These are phyloP conservation scores for Cheilosia vulpina DNA, from an alignment of 2,888 invertebrate genomes.

Conservation along the genomic window DNA sequence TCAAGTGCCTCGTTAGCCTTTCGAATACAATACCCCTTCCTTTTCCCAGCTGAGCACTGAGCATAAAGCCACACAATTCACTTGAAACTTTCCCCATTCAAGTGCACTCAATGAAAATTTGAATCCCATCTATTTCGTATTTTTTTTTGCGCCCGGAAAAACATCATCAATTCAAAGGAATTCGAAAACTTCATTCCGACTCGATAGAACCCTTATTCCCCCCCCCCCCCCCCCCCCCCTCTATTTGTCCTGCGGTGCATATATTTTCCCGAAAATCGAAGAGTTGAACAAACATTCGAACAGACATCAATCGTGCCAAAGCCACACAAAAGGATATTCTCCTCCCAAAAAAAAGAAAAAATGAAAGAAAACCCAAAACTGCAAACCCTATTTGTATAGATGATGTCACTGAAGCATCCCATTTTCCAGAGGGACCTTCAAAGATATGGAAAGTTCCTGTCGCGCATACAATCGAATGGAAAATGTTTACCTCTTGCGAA, in stretches of 20 bases:
- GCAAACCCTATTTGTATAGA: slow-evolving; percentile 10
- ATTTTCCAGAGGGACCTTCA: slow-evolving; percentile 10
- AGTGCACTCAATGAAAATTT: slow-evolving; percentile 12
- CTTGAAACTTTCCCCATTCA: slow-evolving; percentile 5
- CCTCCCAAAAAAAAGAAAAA: neutral
- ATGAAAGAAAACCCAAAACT: neutral
- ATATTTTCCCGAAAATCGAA: slow-evolving; percentile 25
- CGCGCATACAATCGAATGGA: slow-evolving; percentile 34
- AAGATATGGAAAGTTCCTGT: slow-evolving; percentile 29
- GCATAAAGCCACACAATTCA: neutral
- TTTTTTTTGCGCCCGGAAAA: neutral
- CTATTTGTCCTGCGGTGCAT: slow-evolving; percentile 43
- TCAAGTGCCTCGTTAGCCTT: neutral
- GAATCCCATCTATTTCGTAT: slow-evolving; percentile 1
- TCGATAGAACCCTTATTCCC: slow-evolving; percentile 24
- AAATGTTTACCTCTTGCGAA: slow-evolving; percentile 19
- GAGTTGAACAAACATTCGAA: slow-evolving; percentile 48
- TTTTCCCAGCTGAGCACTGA: neutral
- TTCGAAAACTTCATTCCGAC: neutral
- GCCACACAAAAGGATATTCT: slow-evolving; percentile 16
- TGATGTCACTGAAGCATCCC: slow-evolving; percentile 8
- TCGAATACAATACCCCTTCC: neutral
- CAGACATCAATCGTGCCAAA: slow-evolving; percentile 39
- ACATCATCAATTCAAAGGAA: slow-evolving; percentile 7
- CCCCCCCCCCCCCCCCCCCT: neutral